Evolutionary conservation across 1,140 invertebrate genomes (phyloP).

Genomic region (Doryteuthis pealeii): DNA sequence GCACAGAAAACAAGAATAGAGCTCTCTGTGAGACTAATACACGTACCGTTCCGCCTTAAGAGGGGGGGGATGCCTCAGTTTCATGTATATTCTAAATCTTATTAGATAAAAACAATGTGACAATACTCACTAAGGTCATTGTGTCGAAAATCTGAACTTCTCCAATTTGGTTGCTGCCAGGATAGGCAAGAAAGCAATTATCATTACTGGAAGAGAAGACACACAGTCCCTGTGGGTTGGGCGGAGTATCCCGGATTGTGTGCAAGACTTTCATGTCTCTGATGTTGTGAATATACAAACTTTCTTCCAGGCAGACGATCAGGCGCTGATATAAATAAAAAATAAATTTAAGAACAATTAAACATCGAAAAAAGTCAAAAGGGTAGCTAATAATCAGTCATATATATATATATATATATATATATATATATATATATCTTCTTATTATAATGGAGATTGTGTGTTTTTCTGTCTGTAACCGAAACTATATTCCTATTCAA

Average conservation of each 20-base stretch:
- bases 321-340: constrained; percentile 72
- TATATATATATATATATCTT: no score
- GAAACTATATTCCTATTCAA: no score
- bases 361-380: not conserved
- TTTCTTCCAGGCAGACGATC: constrained; percentile 96
- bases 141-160: constrained; percentile 99
- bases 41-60: no score
- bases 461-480: no score
- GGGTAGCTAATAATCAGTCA: not conserved
- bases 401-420: no score
- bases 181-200: constrained; percentile 94
- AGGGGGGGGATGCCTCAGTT: no score
- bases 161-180: constrained; percentile 87
- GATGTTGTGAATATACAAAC: constrained; percentile 98
- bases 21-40: no score
- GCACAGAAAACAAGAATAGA: no score
- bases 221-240: constrained; percentile 89
- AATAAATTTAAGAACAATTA: constrained; percentile 9
- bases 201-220: constrained; percentile 86
- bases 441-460: no score
- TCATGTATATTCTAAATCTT: no score
- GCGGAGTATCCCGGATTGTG: constrained; percentile 96
- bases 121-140: constrained; percentile 84
- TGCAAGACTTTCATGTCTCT: constrained; percentile 98
- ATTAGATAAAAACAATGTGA: no score